Base-by-base conservation (phyloP, 2,113 vertebrate genomes). In the Oreochromis niloticus region DNA sequence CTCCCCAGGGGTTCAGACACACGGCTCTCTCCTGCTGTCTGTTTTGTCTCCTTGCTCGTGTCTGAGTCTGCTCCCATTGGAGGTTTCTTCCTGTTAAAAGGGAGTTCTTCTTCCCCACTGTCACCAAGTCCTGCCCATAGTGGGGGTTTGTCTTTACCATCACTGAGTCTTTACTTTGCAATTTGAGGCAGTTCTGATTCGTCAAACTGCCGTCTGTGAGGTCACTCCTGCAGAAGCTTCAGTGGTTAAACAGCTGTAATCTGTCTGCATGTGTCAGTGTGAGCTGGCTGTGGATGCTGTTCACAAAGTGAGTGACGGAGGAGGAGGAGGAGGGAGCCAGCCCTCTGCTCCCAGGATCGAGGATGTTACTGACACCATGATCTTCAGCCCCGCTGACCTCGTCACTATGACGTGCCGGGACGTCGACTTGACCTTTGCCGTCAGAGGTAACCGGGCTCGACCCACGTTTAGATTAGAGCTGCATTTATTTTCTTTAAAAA, bases 291-390 rank as follows among this genome's bases (percentile, higher is more conserved):
- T 98, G 55, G 97, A 98, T 6, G 97, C 97, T 6, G 97, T 98
- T 32, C 97, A 98, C 88, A 96, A 96, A 84, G 93, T 95, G 48
- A 90, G 92, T 2, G 97, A 91, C 6, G 94, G 57, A 9, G 57
- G 95, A 27, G 92, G 95, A 27, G 92, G 91, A 2, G 92, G 96
- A 91, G 66, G 95, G 89, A 63, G 86, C 66, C 56, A 85, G 88
- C 11, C 86, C 9, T 81, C 57, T 7, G 68, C 84, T 5, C 97
- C 97, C 16, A 97, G 95, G 82, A 96, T 97, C 9, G 97, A 98
- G 89, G 97, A 98, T 36, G 98, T 98, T 56, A 97, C 97, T 1
- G 97, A 98, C 89, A 98, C 97, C 13, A 98, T 98, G 97, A 96
- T 98, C 86, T 98, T 98, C 93, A 97, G 97, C 81, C 97, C 97